phyloP scores from a whole-genome alignment of 2,113 vertebrate genomes.

The Carettochelys insculpta region DNA sequence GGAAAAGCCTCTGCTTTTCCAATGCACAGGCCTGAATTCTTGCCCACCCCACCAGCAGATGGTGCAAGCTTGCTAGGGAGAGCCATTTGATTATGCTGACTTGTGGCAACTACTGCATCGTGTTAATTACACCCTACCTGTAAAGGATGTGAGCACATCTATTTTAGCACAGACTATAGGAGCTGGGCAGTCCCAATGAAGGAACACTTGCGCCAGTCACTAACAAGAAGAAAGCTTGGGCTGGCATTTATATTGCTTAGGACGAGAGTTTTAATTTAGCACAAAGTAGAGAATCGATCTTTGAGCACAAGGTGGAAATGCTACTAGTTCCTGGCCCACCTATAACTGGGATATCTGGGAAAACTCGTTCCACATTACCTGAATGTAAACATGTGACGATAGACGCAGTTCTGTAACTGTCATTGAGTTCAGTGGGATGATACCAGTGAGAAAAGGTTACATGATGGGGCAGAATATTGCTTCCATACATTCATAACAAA shows the following conservation, averaged over 20 bases:
- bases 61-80: background rate
- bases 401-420: background rate
- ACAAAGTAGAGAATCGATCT: background rate
- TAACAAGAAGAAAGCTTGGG: background rate
- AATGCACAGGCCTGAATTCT: background rate
- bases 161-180: background rate
- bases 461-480: background rate
- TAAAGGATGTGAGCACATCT: background rate
- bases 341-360: background rate
- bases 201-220: background rate
- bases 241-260: background rate
- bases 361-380: fast-evolving
- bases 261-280: background rate
- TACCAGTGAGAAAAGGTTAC: background rate
- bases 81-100: background rate
- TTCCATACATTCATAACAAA: background rate
- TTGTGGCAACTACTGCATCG: background rate
- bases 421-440: background rate
- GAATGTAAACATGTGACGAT: background rate
- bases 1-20: background rate
- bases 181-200: background rate
- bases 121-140: background rate
- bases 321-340: background rate
- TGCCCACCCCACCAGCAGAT: background rate
- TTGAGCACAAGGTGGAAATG: background rate